A percentile compares a stretch with the other conserved stretches of the same genome.
Conservation (phyloP, 2,113 vertebrate species). For the Carollia perspicillata region DNA sequence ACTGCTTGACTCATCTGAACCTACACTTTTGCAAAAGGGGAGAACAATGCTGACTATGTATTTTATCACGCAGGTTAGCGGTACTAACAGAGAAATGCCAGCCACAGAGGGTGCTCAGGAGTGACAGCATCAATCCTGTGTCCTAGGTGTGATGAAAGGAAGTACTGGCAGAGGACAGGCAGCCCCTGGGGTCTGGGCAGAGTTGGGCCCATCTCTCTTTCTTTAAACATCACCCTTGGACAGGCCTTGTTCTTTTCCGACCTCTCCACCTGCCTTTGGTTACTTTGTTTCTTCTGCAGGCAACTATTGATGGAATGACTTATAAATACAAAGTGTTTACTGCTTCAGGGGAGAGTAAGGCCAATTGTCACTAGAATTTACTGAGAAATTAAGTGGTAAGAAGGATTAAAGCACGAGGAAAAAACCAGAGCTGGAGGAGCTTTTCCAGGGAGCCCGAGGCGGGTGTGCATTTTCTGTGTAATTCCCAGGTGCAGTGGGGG, state of each 20-base stretch:
- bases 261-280: not conserved
- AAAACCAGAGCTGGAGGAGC: not conserved
- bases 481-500: fast-evolving
- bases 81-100: not conserved
- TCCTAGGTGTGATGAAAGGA: not conserved
- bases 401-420: not conserved
- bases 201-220: not conserved
- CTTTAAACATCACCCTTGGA: not conserved
- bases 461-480: fast-evolving
- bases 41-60: fast-evolving
- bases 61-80: not conserved
- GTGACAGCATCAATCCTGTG: not conserved
- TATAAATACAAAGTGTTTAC: constrained; percentile 52
- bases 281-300: not conserved
- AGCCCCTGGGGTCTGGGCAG: too few species aligned
- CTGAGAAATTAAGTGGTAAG: constrained; percentile 17
- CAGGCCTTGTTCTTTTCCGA: not conserved
- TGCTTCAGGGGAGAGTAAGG: not conserved
- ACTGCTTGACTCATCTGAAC: not conserved
- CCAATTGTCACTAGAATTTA: constrained; percentile 53
- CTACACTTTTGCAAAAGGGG: fast-evolving
- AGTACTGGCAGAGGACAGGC: not conserved
- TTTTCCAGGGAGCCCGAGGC: not conserved
- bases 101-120: not conserved
- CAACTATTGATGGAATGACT: constrained; percentile 33